These are phyloP conservation scores for Bombus pyrosoma DNA, from an alignment of 1,140 invertebrate species.

Conservation along the genomic window DNA sequence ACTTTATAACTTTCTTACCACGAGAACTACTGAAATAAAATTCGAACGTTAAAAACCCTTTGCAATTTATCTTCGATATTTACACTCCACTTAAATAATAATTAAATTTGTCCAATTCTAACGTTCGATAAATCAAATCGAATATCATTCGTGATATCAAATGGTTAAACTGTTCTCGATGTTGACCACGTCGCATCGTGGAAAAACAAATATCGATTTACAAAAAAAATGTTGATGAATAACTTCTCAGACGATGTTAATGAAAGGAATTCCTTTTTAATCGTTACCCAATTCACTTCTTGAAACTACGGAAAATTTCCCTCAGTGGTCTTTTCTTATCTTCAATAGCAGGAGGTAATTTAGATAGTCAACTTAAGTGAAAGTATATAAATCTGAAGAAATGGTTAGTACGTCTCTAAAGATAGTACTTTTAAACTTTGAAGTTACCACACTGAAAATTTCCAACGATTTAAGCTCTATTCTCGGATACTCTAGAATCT, in stretches of 20 bases:
- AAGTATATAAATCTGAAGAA: not conserved
- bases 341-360: not conserved
- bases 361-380: not conserved
- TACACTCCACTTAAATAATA: too few species aligned
- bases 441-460: not conserved
- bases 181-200: too few species aligned
- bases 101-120: too few species aligned
- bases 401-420: not conserved
- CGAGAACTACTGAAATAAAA: slow-evolving; percentile 7
- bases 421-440: not conserved
- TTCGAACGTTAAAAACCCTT: too few species aligned
- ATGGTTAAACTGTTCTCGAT: too few species aligned
- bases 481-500: not conserved
- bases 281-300: not conserved
- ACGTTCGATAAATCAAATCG: too few species aligned
- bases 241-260: too few species aligned
- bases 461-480: not conserved
- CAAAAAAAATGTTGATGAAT: too few species aligned
- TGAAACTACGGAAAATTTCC: not conserved
- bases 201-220: too few species aligned
- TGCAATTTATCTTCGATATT: too few species aligned
- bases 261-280: too few species aligned
- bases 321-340: not conserved
- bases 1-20: slow-evolving; percentile 31
- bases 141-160: too few species aligned